Base-by-base conservation (phyloP, 2,888 invertebrate species). In the Pyrochroa serraticornis region DNA sequence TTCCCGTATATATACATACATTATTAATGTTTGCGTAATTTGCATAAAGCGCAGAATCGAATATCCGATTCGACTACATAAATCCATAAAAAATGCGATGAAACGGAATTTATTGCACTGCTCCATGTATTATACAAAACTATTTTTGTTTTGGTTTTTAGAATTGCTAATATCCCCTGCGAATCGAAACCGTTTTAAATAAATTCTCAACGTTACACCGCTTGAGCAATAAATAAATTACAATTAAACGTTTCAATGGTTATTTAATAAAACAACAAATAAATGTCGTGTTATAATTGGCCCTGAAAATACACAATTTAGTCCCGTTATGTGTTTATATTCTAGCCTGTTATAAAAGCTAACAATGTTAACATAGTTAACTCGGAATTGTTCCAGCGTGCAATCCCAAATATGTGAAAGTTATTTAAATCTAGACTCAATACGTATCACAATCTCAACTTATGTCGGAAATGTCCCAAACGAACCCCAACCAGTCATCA, bases 1-100 rank as follows among this genome's bases (percentile, higher is more conserved):
- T 48, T 54, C 31, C 33, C 35, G 30, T 43, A 41, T 43, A 43
- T 30, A 48, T 43, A 43, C 34, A 48, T 48, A 37, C 55, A 48
- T 43, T 54, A 54, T 54, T 55, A 55, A 55, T 48, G 55, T 43
- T 55, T 10, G 44, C 14, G 12, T 48, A 33, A 55, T 55, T 55
- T 55, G 48, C 48, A 55, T 55, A 55, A 55, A 55, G 47, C 38
- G 55, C 47, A 42, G 48, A 47, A 55, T 55, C 55, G 36, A 54
- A 54, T 41, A 54, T 54, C 54, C 54, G 54, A 38, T 39, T 14
- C 39, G 43, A 9, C 41, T 47, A 54, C 42, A 54, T 54, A 54
- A 47, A 54, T 54, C 39, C 36, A 31, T 32, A 42, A 48, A 48
- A 53, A 55, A 48, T 37, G 36, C 47, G 33, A 35, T 12, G 13